Evolutionary conservation across 2,797 vertebrate species (phyloP).

Genomic region (Acrossocheilus wenchowensis): DNA sequence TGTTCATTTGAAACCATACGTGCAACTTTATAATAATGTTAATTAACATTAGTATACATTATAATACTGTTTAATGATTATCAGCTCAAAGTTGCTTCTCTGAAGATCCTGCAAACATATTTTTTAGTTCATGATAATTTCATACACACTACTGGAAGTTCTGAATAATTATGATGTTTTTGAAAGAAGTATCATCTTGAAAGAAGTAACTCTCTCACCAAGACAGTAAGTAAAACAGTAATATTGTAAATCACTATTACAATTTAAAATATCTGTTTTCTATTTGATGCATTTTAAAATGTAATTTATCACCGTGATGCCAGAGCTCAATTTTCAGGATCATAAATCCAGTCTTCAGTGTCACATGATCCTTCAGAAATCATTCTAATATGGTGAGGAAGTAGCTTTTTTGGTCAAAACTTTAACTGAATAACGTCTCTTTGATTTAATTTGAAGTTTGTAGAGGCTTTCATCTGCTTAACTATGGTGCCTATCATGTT

Average conservation of each 20-base stretch:
- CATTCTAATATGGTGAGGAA: neutral
- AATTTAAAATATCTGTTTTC: neutral
- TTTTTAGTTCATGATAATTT: neutral
- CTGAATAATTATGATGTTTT: neutral
- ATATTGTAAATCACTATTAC: neutral
- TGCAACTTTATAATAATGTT: neutral
- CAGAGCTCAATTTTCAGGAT: neutral
- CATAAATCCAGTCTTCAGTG: neutral
- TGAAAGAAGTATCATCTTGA: neutral
- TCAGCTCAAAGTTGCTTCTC: neutral
- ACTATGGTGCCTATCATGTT: slow-evolving; percentile 2
- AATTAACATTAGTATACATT: neutral
- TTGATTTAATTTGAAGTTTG: neutral
- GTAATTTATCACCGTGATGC: neutral
- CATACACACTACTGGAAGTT: neutral
- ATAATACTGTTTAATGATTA: neutral
- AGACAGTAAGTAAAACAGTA: neutral
- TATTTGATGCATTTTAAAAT: neutral
- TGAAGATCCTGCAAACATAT: too few relatives aligned
- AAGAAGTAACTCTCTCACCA: neutral
- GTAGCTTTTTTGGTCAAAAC: neutral
- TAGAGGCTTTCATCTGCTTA: slow-evolving; percentile 1
- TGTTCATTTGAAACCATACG: neutral
- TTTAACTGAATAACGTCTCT: neutral
- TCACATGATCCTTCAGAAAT: neutral